phyloP scores from a whole-genome alignment of 2,797 vertebrate genomes.

The Tenualosa ilisha region DNA sequence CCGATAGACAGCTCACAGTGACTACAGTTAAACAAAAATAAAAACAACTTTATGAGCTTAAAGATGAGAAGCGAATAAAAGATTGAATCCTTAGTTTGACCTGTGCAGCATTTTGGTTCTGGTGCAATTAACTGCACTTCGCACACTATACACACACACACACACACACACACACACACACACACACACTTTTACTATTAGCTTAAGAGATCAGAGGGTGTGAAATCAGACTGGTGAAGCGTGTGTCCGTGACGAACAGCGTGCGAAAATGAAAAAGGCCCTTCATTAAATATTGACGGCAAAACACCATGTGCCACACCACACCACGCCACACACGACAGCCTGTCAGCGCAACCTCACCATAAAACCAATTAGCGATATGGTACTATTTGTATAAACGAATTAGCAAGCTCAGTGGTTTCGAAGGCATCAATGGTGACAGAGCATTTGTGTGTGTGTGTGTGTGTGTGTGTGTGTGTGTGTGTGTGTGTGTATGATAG shows the following conservation, averaged over 20 bases:
- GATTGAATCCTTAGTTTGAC: not conserved
- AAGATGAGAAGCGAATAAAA: not conserved
- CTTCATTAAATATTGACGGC: conserved; percentile 71
- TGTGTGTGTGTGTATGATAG: conserved; percentile 3
- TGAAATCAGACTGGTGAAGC: conserved; percentile 57
- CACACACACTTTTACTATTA: not conserved
- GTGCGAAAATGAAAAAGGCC: conserved; percentile 41
- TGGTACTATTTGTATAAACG: conserved; percentile 61
- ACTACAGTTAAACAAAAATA: not conserved
- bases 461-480: conserved; percentile 14
- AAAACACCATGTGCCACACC: conserved; percentile 48
- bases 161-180: conserved; percentile 11
- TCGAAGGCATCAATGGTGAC: not conserved
- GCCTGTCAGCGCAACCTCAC: conserved; percentile 69
- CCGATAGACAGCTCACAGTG: not conserved
- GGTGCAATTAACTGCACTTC: not conserved
- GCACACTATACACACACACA: not conserved
- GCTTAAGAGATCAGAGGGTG: conserved; percentile 29
- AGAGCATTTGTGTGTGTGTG: not conserved
- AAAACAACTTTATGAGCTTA: not conserved
- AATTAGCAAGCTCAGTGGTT: conserved; percentile 9
- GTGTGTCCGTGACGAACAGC: conserved; percentile 33
- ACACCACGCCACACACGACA: conserved; percentile 55
- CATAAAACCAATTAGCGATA: conserved; percentile 72
- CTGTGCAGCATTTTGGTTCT: not conserved